Conservation (phyloP, 1,140 invertebrate species). For the Streblospio benedicti region DNA sequence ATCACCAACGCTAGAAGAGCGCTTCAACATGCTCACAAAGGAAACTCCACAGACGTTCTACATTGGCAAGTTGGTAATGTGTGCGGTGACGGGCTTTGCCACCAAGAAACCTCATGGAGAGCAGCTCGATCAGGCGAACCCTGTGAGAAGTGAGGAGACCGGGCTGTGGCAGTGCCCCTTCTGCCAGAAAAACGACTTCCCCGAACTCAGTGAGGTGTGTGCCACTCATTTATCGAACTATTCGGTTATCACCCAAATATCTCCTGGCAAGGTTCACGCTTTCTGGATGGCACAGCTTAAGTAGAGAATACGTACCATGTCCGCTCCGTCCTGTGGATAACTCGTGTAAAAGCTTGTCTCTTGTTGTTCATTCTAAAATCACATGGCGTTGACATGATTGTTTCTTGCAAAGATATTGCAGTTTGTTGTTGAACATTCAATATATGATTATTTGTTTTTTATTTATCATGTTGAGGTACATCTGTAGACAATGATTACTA, state of each 20-base stretch:
- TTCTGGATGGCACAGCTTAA: too few relatives aligned
- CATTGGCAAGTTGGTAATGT: conserved; percentile 49
- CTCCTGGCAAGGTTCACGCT: too few relatives aligned
- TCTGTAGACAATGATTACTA: too few relatives aligned
- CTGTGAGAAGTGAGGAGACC: conserved; percentile 84
- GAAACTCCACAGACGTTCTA: conserved; percentile 92
- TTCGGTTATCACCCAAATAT: too few relatives aligned
- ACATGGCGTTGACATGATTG: too few relatives aligned
- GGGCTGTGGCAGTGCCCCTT: conserved; percentile 95
- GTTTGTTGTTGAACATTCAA: too few relatives aligned
- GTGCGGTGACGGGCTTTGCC: conserved; percentile 50
- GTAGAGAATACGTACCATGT: too few relatives aligned
- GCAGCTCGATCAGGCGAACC: conserved; percentile 89
- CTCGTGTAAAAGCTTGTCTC: not conserved
- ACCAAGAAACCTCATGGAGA: conserved; percentile 83
- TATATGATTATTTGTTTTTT: too few relatives aligned
- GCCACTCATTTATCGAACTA: too few relatives aligned
- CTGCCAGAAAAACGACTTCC: conserved; percentile 89
- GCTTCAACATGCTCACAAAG: conserved; percentile 92
- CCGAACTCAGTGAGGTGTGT: conserved; percentile 77
- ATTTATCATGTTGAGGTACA: too few relatives aligned
- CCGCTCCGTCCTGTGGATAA: not conserved
- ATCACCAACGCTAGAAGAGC: conserved; percentile 70
- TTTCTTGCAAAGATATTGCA: too few relatives aligned
- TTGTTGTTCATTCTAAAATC: too few relatives aligned